A percentile compares a stretch with the other conserved stretches of the same genome.
Conservation (phyloP, 2,113 vertebrate genomes). For the Pterocles burchelli region DNA sequence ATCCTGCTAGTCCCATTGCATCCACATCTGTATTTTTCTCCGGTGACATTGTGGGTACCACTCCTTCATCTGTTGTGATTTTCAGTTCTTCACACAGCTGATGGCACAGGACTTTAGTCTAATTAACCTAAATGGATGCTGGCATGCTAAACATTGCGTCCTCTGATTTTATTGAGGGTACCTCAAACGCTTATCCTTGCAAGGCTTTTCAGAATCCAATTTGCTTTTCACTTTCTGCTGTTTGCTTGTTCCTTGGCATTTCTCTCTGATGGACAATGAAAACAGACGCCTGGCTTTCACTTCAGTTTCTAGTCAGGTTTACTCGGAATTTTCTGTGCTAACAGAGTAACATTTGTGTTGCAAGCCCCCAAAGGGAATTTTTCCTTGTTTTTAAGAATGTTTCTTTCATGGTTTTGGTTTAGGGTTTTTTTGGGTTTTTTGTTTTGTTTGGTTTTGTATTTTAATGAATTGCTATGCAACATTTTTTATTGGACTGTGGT, state of each 20-base stretch:
- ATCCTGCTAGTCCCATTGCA: rapidly evolving
- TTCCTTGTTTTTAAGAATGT: neutral
- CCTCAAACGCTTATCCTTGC: neutral
- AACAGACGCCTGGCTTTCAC: neutral
- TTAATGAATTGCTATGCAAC: neutral
- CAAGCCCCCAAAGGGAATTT: neutral
- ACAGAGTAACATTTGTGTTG: neutral
- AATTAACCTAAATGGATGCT: slow-evolving; percentile 3
- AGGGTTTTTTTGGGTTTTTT: no score
- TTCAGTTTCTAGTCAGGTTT: slow-evolving; percentile 20
- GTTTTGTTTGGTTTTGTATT: neutral
- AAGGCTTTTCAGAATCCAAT: slow-evolving; percentile 35
- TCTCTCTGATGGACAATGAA: slow-evolving; percentile 13
- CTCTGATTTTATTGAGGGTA: neutral
- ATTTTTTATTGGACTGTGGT: neutral
- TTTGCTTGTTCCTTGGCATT: slow-evolving; percentile 5
- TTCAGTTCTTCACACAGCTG: neutral
- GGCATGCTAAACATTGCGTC: neutral
- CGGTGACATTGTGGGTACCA: neutral
- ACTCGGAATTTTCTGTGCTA: neutral
- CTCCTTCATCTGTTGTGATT: neutral
- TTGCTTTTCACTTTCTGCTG: slow-evolving; percentile 12
- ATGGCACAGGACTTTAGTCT: neutral
- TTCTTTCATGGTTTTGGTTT: neutral
- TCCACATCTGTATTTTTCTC: neutral